Conservation (phyloP, 2,113 vertebrate species). For the Strigops habroptila region DNA sequence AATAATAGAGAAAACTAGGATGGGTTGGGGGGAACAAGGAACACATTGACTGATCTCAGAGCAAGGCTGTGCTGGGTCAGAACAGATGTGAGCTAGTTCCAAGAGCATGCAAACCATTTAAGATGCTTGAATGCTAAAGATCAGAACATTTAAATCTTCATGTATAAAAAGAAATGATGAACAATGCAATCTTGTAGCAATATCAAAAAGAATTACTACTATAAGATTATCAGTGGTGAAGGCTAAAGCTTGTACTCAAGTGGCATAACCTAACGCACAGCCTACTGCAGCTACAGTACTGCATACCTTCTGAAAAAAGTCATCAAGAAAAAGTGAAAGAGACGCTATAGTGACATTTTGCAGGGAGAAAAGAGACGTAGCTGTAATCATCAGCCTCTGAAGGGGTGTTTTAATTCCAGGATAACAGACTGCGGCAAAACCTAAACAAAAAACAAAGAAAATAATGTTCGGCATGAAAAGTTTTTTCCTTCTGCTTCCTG, state of each 20-base stretch:
- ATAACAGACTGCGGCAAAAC: constrained; percentile 10
- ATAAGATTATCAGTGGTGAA: rapidly evolving
- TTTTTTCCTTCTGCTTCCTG: not conserved
- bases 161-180: not conserved
- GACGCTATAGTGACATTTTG: not conserved
- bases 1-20: not conserved
- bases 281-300: not conserved
- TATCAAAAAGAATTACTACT: not conserved
- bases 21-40: not conserved
- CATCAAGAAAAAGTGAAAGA: not conserved
- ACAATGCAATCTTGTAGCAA: not conserved
- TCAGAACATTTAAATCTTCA: not conserved
- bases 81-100: not conserved
- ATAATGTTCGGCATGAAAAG: not conserved
- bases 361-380: not conserved
- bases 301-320: not conserved
- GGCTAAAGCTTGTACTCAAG: not conserved
- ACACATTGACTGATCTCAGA: rapidly evolving
- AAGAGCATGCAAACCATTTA: not conserved
- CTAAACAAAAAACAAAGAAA: constrained; percentile 11
- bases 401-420: not conserved
- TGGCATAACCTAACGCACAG: not conserved
- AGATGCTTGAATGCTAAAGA: not conserved
- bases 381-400: not conserved
- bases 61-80: rapidly evolving